Evolutionary conservation across 2,797 vertebrate species (phyloP).

Genomic region (Poecilia velifera): DNA sequence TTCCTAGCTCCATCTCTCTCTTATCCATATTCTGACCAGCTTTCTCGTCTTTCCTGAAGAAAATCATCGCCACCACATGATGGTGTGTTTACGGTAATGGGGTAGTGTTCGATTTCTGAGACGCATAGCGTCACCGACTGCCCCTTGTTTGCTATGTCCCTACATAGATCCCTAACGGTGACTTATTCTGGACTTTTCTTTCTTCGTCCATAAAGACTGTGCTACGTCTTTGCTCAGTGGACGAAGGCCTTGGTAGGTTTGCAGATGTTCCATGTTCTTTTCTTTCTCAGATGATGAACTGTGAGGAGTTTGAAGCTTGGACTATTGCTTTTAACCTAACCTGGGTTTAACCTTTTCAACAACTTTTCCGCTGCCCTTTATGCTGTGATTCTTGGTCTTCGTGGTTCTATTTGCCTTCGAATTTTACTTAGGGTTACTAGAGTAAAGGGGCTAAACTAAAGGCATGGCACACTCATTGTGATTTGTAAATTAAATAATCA

Average conservation of each 20-base stretch:
- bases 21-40: not conserved
- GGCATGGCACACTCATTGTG: not conserved
- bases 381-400: not conserved
- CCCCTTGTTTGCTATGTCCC: not conserved
- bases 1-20: not conserved
- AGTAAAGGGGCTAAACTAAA: not conserved
- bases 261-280: not conserved
- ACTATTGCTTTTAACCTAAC: not conserved
- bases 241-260: not conserved
- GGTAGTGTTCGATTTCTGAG: not conserved
- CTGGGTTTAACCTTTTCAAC: not conserved
- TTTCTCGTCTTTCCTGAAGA: not conserved
- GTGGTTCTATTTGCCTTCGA: not conserved
- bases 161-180: no score
- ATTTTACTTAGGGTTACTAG: not conserved
- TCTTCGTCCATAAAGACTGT: not conserved
- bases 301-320: not conserved
- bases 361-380: not conserved
- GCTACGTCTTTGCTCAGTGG: not conserved
- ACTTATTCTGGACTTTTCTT: not conserved
- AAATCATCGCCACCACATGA: not conserved
- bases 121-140: not conserved
- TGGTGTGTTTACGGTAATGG: not conserved
- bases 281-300: not conserved
- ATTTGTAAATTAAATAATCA: not conserved